phyloP scores from a whole-genome alignment of 1,140 invertebrate species.

The Drosophila erecta region DNA sequence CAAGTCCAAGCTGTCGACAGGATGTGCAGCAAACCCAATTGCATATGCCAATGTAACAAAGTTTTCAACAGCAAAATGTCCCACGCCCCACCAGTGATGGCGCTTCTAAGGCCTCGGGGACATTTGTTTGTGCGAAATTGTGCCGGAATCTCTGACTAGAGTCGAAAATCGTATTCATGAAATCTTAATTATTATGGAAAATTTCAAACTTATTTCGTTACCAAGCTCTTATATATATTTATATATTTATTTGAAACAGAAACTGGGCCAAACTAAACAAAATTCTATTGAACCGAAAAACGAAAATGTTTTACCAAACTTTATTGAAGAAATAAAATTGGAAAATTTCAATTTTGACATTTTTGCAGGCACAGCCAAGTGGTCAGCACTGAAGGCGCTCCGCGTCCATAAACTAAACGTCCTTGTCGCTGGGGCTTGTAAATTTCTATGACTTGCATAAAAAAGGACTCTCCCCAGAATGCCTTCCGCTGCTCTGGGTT shows the following conservation, averaged over 20 bases:
- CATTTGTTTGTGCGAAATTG: conserved; percentile 1
- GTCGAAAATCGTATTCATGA: no score
- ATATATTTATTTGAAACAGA: no score
- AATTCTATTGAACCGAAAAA: no score
- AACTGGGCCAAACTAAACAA: no score
- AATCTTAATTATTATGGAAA: no score
- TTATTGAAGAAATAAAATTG: background rate
- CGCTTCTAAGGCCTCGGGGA: background rate
- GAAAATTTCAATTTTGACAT: background rate
- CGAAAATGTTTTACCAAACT: no score
- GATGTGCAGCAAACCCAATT: conserved; percentile 81
- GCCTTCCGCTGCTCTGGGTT: conserved; percentile 69
- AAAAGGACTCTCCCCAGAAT: conserved; percentile 68
- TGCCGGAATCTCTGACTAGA: no score
- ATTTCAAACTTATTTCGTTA: no score
- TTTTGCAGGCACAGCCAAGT: conserved; percentile 8
- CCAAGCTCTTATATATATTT: no score
- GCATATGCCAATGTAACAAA: conserved; percentile 79
- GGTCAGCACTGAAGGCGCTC: conserved; percentile 9
- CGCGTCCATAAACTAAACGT: conserved; percentile 69
- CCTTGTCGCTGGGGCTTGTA: conserved; percentile 80
- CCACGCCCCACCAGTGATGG: conserved; percentile 42
- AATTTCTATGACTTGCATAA: conserved; percentile 82
- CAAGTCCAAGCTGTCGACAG: conserved; percentile 80
- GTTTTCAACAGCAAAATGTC: conserved; percentile 61